Conservation (phyloP, 2,113 vertebrate species). For the Manacus vitellinus region DNA sequence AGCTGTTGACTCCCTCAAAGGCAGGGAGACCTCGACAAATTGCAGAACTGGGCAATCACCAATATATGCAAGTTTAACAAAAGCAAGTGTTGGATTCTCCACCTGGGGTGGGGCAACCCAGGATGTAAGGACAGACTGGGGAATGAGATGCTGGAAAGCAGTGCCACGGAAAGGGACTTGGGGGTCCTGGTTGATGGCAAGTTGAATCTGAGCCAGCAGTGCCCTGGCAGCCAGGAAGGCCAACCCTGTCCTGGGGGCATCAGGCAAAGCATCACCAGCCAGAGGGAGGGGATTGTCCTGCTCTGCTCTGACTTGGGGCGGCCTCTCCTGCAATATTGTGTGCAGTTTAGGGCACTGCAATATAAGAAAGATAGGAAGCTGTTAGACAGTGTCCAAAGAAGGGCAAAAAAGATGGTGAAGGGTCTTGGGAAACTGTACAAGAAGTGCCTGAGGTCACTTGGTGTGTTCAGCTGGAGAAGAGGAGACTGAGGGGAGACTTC, state of each 20-base stretch:
- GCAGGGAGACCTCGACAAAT: background rate
- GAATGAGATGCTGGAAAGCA: background rate
- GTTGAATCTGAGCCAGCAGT: rapidly evolving
- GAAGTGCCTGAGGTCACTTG: background rate
- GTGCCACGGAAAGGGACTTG: rapidly evolving
- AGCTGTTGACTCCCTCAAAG: background rate
- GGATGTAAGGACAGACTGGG: rapidly evolving
- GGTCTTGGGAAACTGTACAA: background rate
- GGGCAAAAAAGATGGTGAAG: background rate
- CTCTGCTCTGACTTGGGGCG: background rate
- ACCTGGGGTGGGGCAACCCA: background rate
- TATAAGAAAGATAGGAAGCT: background rate
- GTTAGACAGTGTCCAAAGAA: background rate
- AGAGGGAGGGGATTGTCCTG: rapidly evolving
- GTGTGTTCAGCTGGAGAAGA: background rate
- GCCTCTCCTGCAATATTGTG: background rate
- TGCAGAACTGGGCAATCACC: background rate
- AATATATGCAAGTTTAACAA: rapidly evolving
- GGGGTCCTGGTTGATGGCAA: rapidly evolving
- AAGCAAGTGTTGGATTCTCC: background rate
- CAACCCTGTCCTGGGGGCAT: rapidly evolving
- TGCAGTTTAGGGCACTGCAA: background rate
- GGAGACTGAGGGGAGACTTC: background rate
- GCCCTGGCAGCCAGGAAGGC: background rate
- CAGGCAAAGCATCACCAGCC: rapidly evolving